A percentile compares a stretch with the other conserved stretches of the same genome.
phyloP scores from a whole-genome alignment of 2,797 vertebrate genomes.

The Takifugu rubripes region DNA sequence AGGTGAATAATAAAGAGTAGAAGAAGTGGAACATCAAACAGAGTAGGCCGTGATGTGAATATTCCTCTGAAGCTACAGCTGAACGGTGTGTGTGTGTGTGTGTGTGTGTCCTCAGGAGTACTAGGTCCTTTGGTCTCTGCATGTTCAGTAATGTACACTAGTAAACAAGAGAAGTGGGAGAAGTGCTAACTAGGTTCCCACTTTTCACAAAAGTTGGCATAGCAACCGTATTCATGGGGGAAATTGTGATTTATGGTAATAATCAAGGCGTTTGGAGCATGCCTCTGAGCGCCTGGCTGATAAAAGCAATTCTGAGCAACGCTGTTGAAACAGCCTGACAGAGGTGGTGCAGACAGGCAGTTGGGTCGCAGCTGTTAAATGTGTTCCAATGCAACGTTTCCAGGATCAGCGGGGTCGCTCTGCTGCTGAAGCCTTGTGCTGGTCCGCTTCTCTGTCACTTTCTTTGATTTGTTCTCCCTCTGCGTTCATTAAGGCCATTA shows the following conservation, averaged over 20 bases:
- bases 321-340: conserved; percentile 10
- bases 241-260: conserved; percentile 37
- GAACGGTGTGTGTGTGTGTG: conserved; percentile 2
- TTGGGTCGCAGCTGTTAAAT: background rate
- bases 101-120: conserved; percentile 19
- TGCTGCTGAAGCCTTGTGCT: too few species aligned
- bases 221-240: conserved; percentile 40
- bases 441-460: too few species aligned
- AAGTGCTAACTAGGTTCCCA: conserved; percentile 40
- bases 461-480: too few species aligned
- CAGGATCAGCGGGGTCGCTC: too few species aligned
- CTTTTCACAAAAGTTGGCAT: conserved; percentile 51
- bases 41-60: conserved; percentile 15
- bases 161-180: conserved; percentile 32
- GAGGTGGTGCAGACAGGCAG: background rate
- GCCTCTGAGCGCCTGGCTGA: conserved; percentile 29
- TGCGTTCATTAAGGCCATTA: conserved; percentile 63
- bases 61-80: conserved; percentile 26
- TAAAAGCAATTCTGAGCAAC: conserved; percentile 32
- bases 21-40: conserved; percentile 17
- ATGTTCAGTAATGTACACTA: conserved; percentile 32
- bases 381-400: too few species aligned
- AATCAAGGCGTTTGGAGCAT: conserved; percentile 39
- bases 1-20: background rate
- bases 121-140: conserved; percentile 20